Evolutionary conservation across 2,113 vertebrate genomes (phyloP).

Genomic region (Halichoeres trimaculatus): DNA sequence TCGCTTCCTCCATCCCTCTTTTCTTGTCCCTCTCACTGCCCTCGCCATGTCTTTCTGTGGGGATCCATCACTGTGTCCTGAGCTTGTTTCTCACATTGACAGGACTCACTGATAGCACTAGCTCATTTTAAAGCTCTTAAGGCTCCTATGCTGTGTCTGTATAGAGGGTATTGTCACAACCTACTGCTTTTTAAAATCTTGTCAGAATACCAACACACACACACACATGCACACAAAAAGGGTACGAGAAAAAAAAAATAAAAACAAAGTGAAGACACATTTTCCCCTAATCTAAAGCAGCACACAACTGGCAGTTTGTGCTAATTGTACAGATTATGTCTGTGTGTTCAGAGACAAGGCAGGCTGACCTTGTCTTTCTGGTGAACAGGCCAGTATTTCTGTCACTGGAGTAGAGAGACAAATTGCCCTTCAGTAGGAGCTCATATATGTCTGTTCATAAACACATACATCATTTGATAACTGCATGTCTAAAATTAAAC

Average conservation of each 20-base stretch:
- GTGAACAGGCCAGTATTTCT: constrained; percentile 22
- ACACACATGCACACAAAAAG: not conserved
- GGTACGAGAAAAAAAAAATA: not conserved
- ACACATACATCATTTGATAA: not conserved
- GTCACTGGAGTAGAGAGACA: constrained; percentile 11
- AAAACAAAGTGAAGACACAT: constrained; percentile 13
- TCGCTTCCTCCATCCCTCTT: constrained; percentile 46
- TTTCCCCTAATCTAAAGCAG: constrained; percentile 35
- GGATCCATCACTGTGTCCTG: constrained; percentile 34
- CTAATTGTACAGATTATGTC: constrained; percentile 40
- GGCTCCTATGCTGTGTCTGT: constrained; percentile 30
- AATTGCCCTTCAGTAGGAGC: constrained; percentile 19
- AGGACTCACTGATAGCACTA: constrained; percentile 26
- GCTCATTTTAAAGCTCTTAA: constrained; percentile 26
- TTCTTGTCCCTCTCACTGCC: constrained; percentile 24
- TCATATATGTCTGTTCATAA: not conserved
- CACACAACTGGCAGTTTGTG: constrained; percentile 16
- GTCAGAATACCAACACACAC: constrained; percentile 5
- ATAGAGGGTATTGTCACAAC: constrained; percentile 13
- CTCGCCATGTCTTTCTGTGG: constrained; percentile 11
- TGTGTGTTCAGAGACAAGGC: constrained; percentile 27
- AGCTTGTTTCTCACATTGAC: constrained; percentile 32
- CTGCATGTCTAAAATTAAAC: not conserved
- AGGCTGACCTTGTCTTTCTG: constrained; percentile 39
- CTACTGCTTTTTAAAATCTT: constrained; percentile 15